These are phyloP conservation scores for Otolemur crassicaudatus DNA, from an alignment of 2,797 vertebrate genomes.

Conservation along the genomic window DNA sequence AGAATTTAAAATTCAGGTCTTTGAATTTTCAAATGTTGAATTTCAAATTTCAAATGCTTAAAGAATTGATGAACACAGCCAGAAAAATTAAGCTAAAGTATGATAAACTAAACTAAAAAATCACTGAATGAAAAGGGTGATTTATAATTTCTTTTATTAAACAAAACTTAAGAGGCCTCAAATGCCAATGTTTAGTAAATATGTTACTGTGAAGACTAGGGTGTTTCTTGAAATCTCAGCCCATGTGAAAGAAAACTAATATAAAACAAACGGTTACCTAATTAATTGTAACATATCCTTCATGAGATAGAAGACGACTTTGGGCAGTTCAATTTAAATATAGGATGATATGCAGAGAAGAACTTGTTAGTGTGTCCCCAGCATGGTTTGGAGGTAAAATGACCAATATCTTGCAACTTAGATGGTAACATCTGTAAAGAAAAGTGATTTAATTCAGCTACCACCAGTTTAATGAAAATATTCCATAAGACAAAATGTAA, in stretches of 20 bases:
- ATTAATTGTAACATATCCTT: background rate
- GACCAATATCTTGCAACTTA: background rate
- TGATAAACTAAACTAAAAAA: background rate
- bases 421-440: background rate
- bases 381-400: background rate
- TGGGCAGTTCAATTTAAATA: background rate
- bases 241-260: background rate
- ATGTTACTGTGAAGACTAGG: background rate
- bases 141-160: background rate
- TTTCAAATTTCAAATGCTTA: background rate
- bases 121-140: background rate
- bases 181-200: too few relatives aligned
- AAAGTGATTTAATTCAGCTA: background rate
- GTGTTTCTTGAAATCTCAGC: background rate
- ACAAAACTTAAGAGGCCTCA: background rate
- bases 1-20: background rate
- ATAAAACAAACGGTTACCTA: background rate
- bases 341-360: background rate
- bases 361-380: background rate
- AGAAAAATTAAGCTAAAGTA: constrained; percentile 11
- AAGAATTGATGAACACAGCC: background rate
- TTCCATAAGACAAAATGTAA: background rate
- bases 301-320: background rate
- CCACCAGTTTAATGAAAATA: background rate
- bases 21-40: background rate